Evolutionary conservation across 2,888 invertebrate species (phyloP).

Genomic region (Tanypteryx hageni): DNA sequence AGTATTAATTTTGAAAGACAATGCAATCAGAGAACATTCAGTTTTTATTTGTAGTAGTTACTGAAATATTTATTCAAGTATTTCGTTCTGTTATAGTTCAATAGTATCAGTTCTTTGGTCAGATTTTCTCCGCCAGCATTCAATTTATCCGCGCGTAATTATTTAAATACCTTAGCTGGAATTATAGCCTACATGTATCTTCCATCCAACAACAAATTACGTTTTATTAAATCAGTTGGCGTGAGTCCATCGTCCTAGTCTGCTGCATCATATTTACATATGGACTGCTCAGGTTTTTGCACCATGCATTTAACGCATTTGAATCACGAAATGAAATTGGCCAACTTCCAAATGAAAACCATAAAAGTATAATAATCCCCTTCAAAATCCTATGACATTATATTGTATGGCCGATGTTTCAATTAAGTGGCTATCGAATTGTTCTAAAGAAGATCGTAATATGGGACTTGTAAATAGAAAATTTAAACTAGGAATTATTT

Average conservation of each 20-base stretch:
- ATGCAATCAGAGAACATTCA: too few relatives aligned
- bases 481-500: too few relatives aligned
- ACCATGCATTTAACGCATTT: background rate
- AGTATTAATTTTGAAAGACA: too few relatives aligned
- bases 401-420: background rate
- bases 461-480: too few relatives aligned
- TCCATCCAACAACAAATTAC: background rate
- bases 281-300: background rate
- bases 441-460: too few relatives aligned
- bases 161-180: too few relatives aligned
- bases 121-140: too few relatives aligned
- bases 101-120: too few relatives aligned
- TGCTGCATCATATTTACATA: slow-evolving; percentile 17
- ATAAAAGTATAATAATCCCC: background rate
- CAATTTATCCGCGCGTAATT: too few relatives aligned
- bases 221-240: slow-evolving; percentile 24
- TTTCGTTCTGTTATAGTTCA: too few relatives aligned
- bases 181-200: background rate
- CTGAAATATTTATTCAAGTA: too few relatives aligned
- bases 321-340: background rate
- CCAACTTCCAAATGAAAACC: background rate
- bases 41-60: too few relatives aligned
- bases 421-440: background rate
- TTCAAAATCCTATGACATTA: background rate
- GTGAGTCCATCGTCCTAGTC: background rate